Evolutionary conservation across 2,113 vertebrate genomes (phyloP), one percentile per base, ranked within the genome.

Genomic region (Actenoides hombroni): DNA sequence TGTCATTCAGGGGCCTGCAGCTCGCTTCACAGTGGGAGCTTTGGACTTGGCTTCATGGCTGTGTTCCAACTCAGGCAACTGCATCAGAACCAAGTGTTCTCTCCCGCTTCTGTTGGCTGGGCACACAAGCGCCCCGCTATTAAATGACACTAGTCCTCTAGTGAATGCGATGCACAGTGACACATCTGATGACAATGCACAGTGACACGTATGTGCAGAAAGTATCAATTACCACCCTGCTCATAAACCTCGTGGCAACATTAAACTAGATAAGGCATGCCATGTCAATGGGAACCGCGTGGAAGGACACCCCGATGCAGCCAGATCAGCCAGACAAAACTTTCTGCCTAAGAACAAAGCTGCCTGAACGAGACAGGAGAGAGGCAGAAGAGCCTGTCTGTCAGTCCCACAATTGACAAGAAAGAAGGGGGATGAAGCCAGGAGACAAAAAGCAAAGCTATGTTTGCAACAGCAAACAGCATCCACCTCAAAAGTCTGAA

Each of bases 1-100:
- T 76, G 56, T 26, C 10, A 1, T 8, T 49, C 65, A 67, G 84
- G 31, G 71, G 56, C 83, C 77, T 70, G 70, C 76, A 56, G 82
- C 92, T 88, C 49, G 2, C 69, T 61, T 82, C 92, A 73, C 87
- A 87, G 56, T 7, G 5, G 81, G 81, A 93, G 46, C 63, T 68
- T 31, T 82, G 89, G 77, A 86, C 60, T 91, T 68, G 26, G 91
- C 35, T 60, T 65, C 39, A 1, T n/a, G 84, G 88, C 90, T 35
- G 5, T 0, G n/a, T 83, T 91, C 90, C 87, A 97, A 0, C 37
- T 51, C 63, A 51, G 94, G 92, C 82, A 51, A 46, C 28, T 35
- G 60, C 63, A 85, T 35, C 51, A 68, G 65, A 95, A 56, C 31
- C 14, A 17, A 79, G 73, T 6, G 64, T 73, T 56, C 75, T 70